Evolutionary conservation across 2,797 vertebrate genomes (phyloP).

Genomic region (Phalanger gymnotis): DNA sequence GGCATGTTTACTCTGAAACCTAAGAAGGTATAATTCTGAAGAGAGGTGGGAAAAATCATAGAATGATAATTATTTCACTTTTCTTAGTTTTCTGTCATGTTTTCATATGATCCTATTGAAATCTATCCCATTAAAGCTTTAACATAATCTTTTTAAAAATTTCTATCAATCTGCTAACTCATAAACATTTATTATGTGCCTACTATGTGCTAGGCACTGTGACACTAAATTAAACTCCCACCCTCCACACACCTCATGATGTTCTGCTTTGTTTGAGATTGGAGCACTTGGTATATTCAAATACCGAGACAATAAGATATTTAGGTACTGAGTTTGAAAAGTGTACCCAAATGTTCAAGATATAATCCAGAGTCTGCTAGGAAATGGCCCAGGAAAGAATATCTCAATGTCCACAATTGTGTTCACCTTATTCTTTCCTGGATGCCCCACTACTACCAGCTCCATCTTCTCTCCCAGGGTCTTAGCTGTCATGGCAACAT

Average conservation of each 20-base stretch:
- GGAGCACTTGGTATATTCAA: slow-evolving; percentile 13
- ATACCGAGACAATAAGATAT: slow-evolving; percentile 41
- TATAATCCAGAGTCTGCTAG: slow-evolving; percentile 30
- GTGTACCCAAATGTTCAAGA: slow-evolving; percentile 37
- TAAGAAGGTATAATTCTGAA: slow-evolving; percentile 78
- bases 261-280: slow-evolving; percentile 34
- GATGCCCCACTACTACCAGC: not conserved
- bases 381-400: slow-evolving; percentile 18
- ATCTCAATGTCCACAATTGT: slow-evolving; percentile 17
- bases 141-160: not conserved
- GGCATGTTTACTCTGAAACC: slow-evolving; percentile 73
- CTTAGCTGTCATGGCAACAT: not conserved
- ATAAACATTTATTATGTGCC: not conserved
- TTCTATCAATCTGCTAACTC: slow-evolving; percentile 43
- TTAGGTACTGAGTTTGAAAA: slow-evolving; percentile 43
- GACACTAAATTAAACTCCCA: not conserved
- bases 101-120: slow-evolving; percentile 34
- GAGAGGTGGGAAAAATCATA: slow-evolving; percentile 42
- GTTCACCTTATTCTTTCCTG: not conserved
- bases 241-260: not conserved
- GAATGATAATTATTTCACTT: slow-evolving; percentile 49
- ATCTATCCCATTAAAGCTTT: slow-evolving; percentile 26
- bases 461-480: not conserved
- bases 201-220: not conserved
- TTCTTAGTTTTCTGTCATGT: slow-evolving; percentile 2